Base-by-base conservation (phyloP, 1,140 invertebrate genomes). In the Orchesella cincta region DNA sequence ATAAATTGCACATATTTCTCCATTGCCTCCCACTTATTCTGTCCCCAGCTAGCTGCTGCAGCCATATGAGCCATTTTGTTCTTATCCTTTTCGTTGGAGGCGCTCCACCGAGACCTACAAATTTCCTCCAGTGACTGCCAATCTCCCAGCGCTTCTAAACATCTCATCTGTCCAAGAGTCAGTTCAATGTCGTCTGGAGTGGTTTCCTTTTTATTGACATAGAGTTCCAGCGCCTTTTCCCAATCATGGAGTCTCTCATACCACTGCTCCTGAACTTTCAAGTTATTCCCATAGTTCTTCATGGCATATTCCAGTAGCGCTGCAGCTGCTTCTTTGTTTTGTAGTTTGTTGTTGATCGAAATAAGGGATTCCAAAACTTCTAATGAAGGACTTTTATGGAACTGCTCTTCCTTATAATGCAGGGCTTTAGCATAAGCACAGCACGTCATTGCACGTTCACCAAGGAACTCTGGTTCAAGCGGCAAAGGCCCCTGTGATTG, bases 181-280 rank as follows among this genome's bases (percentile, higher is more conserved):
- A 96, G 89, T 71, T 97, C 95, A 18, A 92, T 87, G 84, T 97
- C 93, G 26, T 88, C 84, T 0, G 86, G 79, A 33, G 82, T 81
- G 8, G 87, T 85, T 0, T 85, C 81, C 82, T 92, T 88, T 16
- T 88, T 88, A 8, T 88, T 79, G 62, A 91, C 87, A 83, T 99
- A 99, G 0, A 96, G 89, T 75, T 91, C 88, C 20, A 99, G 86
- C 0, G 98, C 98, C 84, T 95, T 94, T 81, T 99, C 95, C 97
- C 97, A 99, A 83, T 98, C 96, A 84, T 99, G 96, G 1, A 99
- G 87, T 85, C 99, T 99, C 84, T 99, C 98, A 84, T 98, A 98
- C 98, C 98, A 99, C 5, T 94, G 88, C 67, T 98, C 95, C 85
- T 98, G 94, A 0, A 98, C 93, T 86, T 92, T 90, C 1, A 93